Percentiles rank a stretch among this genome's conserved stretches.
phyloP scores from a whole-genome alignment of 92 coral and sea anemone species.

The Porites evermanni region DNA sequence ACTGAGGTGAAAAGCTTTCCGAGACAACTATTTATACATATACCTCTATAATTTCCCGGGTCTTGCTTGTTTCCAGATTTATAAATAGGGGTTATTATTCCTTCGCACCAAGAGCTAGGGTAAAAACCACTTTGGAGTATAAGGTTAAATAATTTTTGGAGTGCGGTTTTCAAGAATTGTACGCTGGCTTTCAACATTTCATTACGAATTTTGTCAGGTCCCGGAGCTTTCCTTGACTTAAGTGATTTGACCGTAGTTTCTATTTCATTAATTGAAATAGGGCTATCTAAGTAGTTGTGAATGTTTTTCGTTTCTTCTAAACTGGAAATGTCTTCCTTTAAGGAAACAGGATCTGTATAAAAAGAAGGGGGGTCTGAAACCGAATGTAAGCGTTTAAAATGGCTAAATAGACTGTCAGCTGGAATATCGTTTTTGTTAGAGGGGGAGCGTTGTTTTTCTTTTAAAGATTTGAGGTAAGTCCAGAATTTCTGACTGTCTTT shows the following conservation, averaged over 20 bases:
- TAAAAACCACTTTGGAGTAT: too few relatives aligned
- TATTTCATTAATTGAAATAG: not conserved
- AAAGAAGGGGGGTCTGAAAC: not conserved
- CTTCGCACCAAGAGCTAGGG: too few relatives aligned
- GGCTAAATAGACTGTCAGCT: not conserved
- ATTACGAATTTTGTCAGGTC: not conserved
- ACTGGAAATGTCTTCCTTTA: not conserved
- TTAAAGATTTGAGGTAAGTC: not conserved
- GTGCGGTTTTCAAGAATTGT: not conserved
- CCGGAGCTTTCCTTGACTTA: not conserved
- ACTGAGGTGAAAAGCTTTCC: not conserved
- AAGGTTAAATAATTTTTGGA: not conserved
- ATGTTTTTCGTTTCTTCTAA: conserved; percentile 2
- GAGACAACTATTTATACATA: too few relatives aligned
- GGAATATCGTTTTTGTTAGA: not conserved
- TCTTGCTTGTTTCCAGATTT: not conserved
- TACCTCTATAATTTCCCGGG: not conserved
- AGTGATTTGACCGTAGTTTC: not conserved
- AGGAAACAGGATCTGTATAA: not conserved
- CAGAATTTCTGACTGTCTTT: not conserved
- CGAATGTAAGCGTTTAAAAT: conserved; percentile 8
- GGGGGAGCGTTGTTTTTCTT: not conserved
- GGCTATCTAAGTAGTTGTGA: not conserved
- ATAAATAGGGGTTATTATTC: too few relatives aligned
- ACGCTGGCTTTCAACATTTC: not conserved